phyloP scores from a whole-genome alignment of 2,797 vertebrate species.

The Dromococcyx pavoninus region DNA sequence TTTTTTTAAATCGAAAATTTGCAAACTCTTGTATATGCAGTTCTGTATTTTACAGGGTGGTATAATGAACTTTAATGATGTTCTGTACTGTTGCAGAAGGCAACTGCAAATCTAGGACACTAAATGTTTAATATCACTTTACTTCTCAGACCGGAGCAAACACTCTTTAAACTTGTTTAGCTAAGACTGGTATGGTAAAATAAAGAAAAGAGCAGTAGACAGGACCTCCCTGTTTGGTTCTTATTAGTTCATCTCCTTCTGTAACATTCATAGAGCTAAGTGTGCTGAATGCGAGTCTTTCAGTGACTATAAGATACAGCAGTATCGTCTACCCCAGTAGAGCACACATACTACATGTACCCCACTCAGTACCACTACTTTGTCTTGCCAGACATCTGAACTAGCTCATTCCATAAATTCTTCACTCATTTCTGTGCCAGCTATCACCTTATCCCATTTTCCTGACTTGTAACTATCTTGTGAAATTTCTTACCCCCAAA shows the following conservation, averaged over 20 bases:
- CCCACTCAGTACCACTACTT: background rate
- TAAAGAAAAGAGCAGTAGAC: background rate
- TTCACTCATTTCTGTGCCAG: background rate
- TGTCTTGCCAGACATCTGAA: background rate
- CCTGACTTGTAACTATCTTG: background rate
- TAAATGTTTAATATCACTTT: slow-evolving; percentile 66
- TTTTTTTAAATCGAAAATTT: slow-evolving; percentile 54
- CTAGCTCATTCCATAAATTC: background rate
- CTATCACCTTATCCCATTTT: background rate
- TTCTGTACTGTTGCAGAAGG: slow-evolving; percentile 44
- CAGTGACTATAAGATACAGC: background rate
- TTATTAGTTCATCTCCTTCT: background rate
- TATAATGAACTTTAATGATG: slow-evolving; percentile 48
- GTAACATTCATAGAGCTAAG: background rate
- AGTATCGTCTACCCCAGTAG: background rate
- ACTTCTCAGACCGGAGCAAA: slow-evolving; percentile 17
- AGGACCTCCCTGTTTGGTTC: background rate
- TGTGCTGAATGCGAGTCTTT: background rate
- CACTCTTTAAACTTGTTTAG: background rate
- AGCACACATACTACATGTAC: background rate
- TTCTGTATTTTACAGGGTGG: slow-evolving; percentile 49
- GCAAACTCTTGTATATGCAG: background rate
- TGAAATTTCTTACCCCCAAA: background rate
- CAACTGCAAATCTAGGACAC: slow-evolving; percentile 64
- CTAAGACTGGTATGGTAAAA: background rate